phyloP scores from a whole-genome alignment of 2,797 vertebrate species.

The Lycodopsis pacificus region DNA sequence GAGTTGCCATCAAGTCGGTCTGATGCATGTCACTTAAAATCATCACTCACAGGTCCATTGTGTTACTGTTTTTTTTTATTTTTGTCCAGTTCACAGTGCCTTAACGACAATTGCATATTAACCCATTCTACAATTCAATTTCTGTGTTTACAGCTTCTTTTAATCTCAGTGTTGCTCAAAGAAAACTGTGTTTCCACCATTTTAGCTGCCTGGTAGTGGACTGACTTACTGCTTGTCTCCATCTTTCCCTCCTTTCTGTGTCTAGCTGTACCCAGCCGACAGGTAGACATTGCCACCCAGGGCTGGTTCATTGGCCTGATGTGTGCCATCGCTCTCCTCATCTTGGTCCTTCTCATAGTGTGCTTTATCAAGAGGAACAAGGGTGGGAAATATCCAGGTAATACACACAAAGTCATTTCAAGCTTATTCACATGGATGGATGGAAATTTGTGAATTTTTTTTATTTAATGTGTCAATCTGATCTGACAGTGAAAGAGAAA shows the following conservation, averaged over 20 bases:
- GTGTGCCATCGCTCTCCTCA: conserved; percentile 97
- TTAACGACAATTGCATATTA: conserved; percentile 35
- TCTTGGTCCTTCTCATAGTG: conserved; percentile 95
- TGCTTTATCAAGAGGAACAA: conserved; percentile 99
- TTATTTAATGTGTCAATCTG: background rate
- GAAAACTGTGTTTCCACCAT: conserved; percentile 15
- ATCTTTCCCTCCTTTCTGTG: background rate
- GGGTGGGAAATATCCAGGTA: conserved; percentile 98
- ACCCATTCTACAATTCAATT: conserved; percentile 48
- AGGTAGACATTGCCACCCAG: conserved; percentile 97
- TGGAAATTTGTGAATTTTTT: background rate
- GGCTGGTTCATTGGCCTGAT: conserved; percentile 99
- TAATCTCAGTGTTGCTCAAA: conserved; percentile 39
- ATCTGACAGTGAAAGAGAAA: conserved; percentile 95
- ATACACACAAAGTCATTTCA: background rate
- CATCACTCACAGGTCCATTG: conserved; percentile 11
- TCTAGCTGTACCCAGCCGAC: conserved; percentile 91
- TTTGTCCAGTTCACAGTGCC: background rate
- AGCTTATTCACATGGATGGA: background rate
- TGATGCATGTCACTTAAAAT: conserved; percentile 45
- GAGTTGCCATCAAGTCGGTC: conserved; percentile 27
- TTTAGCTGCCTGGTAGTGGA: background rate
- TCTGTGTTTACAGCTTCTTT: conserved; percentile 30
- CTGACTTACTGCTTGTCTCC: background rate
- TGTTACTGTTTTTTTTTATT: conserved; percentile 3